Conservation (phyloP, 2,113 vertebrate species). For the Chaetura pelagica region DNA sequence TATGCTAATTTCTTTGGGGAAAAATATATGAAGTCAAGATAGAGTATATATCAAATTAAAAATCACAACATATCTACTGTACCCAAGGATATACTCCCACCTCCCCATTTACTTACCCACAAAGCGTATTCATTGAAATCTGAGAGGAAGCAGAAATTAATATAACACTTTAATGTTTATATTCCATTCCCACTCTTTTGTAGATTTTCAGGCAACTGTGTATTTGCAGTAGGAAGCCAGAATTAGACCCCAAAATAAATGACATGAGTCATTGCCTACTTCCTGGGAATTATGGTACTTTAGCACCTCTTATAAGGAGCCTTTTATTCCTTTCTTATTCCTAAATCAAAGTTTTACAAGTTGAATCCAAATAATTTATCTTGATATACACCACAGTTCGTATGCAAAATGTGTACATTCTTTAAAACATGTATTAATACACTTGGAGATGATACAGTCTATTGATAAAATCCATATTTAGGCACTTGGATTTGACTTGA, state of each 20-base stretch:
- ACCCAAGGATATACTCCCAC: not conserved
- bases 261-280: not conserved
- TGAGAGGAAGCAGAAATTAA: not conserved
- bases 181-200: not conserved
- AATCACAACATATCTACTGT: not conserved
- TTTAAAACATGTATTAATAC: conserved; percentile 5
- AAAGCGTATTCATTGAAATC: not conserved
- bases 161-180: not conserved
- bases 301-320: conserved; percentile 31
- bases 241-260: conserved; percentile 37
- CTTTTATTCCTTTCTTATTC: conserved; percentile 45
- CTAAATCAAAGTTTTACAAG: conserved; percentile 28
- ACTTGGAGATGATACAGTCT: conserved; percentile 57
- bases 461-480: conserved; percentile 60
- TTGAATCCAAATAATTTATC: not conserved
- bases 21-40: not conserved
- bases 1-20: not conserved
- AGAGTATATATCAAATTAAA: not conserved
- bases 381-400: not conserved
- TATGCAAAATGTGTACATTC: conserved; percentile 17
- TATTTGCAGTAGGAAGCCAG: not conserved
- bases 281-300: conserved; percentile 19
- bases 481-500: conserved; percentile 62
- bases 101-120: not conserved
- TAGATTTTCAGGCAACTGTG: conserved; percentile 13